Evolutionary conservation across 1,140 invertebrate species (phyloP).

Genomic region (Oncopodura yosiiana): DNA sequence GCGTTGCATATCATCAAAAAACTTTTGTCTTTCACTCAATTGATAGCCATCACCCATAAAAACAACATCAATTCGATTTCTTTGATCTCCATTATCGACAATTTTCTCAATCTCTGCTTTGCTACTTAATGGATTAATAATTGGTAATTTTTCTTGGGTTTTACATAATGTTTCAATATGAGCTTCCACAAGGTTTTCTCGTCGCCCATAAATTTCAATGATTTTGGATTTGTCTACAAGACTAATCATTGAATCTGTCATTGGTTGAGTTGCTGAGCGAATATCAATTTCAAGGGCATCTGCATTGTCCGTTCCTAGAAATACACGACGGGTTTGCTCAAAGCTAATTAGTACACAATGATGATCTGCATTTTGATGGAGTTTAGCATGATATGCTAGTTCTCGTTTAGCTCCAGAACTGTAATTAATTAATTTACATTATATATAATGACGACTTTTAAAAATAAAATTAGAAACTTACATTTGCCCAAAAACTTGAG

Average conservation of each 20-base stretch:
- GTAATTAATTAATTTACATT: too few relatives aligned
- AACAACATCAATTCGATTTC: conserved; percentile 30
- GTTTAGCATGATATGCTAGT: not conserved
- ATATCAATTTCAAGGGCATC: conserved; percentile 2
- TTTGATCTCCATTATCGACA: conserved; percentile 20
- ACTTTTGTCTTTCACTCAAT: conserved; percentile 14
- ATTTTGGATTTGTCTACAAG: conserved; percentile 4
- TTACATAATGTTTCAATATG: conserved; percentile 20
- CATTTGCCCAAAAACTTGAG: too few relatives aligned
- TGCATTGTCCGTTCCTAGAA: not conserved
- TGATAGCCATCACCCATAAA: conserved; percentile 33
- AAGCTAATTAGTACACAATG: not conserved
- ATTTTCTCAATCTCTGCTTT: conserved; percentile 19
- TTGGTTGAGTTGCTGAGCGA: not conserved
- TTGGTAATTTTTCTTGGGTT: not conserved
- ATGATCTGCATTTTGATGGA: not conserved
- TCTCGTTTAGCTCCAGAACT: too few relatives aligned
- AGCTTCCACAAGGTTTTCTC: not conserved
- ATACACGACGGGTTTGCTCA: not conserved
- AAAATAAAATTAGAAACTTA: too few relatives aligned
- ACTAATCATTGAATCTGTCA: not conserved
- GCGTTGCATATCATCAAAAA: conserved; percentile 24
- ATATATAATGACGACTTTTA: too few relatives aligned
- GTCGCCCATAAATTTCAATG: conserved; percentile 21
- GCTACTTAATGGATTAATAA: not conserved